Evolutionary conservation across 1,140 invertebrate genomes (phyloP).

Genomic region (Panulirus ornatus): DNA sequence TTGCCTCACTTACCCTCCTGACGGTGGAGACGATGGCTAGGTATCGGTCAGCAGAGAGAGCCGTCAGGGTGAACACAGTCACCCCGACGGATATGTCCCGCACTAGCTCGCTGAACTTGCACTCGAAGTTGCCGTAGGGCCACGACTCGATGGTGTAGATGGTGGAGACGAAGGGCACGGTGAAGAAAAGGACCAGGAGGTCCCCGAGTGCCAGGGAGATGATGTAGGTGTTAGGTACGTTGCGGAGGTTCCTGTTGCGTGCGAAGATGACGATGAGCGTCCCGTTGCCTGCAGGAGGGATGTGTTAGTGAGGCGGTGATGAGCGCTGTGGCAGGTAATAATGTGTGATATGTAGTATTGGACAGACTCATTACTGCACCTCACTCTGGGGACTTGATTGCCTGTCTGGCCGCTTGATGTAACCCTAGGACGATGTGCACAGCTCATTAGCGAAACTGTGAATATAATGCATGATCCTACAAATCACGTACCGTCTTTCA

Average conservation of each 20-base stretch:
- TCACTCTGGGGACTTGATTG: no score
- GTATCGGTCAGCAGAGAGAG: slow-evolving; percentile 57
- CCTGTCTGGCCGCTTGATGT: no score
- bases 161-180: slow-evolving; percentile 50
- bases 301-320: no score
- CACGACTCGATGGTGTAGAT: slow-evolving; percentile 54
- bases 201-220: slow-evolving; percentile 54
- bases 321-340: no score
- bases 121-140: slow-evolving; percentile 50
- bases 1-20: slow-evolving; percentile 23
- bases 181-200: slow-evolving; percentile 53
- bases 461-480: no score
- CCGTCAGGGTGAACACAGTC: slow-evolving; percentile 53
- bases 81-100: slow-evolving; percentile 34
- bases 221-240: slow-evolving; percentile 54
- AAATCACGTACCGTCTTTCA: no score
- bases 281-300: slow-evolving; percentile 41
- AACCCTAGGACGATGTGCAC: no score
- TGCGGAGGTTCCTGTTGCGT: slow-evolving; percentile 35
- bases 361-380: no score
- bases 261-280: slow-evolving; percentile 50
- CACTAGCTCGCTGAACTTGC: slow-evolving; percentile 48
- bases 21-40: slow-evolving; percentile 53
- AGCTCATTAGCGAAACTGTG: no score
- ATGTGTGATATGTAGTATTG: no score